Evolutionary conservation across 2,113 vertebrate species (phyloP).

Genomic region (Rostratula benghalensis): DNA sequence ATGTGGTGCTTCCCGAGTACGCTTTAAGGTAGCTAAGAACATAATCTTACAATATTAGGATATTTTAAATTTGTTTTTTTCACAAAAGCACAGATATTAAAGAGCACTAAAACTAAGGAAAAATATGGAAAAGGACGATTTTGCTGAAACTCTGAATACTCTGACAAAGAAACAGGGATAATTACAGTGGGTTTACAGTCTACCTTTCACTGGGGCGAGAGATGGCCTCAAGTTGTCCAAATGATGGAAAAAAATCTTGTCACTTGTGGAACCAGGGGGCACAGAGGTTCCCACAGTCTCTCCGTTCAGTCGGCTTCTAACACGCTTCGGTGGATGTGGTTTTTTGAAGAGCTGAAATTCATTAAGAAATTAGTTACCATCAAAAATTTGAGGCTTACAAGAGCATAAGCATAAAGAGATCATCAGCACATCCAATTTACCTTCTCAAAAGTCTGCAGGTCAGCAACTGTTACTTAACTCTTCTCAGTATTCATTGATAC

Average conservation of each 20-base stretch:
- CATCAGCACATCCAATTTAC: fast-evolving
- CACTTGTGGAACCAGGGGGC: conserved; percentile 78
- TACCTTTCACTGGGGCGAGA: conserved; percentile 95
- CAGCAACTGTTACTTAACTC: neutral
- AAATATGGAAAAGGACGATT: neutral
- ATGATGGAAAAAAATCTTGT: conserved; percentile 99
- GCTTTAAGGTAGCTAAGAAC: neutral
- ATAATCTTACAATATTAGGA: neutral
- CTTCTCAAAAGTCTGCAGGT: neutral
- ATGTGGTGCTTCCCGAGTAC: neutral
- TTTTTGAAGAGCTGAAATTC: conserved; percentile 92
- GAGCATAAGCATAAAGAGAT: neutral
- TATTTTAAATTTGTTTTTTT: neutral
- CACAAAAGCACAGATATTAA: neutral
- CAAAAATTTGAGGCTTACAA: neutral
- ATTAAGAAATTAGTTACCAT: neutral
- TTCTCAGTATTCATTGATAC: neutral
- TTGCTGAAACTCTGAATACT: neutral
- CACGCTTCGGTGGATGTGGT: conserved; percentile 96
- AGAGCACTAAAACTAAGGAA: neutral
- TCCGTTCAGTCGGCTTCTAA: conserved; percentile 87
- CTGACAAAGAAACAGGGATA: neutral
- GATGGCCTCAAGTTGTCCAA: conserved; percentile 95
- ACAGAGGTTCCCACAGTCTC: conserved; percentile 80
- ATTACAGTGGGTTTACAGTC: neutral